Evolutionary conservation across 2,113 vertebrate genomes (phyloP), one percentile per base, ranked within the genome.

Genomic region (Morone saxatilis): DNA sequence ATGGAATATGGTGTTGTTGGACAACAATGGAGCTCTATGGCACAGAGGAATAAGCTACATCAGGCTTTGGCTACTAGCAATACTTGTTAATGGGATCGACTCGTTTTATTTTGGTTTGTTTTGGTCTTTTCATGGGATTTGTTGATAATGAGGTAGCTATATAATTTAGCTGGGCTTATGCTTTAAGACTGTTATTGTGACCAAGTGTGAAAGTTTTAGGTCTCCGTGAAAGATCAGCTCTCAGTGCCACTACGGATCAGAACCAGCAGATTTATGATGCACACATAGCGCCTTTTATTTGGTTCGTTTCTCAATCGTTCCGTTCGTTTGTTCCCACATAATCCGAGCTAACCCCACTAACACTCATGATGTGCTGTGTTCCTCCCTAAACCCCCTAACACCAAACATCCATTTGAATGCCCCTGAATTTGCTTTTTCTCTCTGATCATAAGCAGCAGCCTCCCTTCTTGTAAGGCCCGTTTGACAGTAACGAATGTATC

Each of bases 401-500:
- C 36, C 17, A 4, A 81, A n/a, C 63, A 57, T 0, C 31, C 51
- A 53, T 9, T 4, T 76, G 63, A 81, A 60, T 78, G 76, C 40
- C 25, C 48, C 43, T 67, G 59, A 45, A 65, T 70, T 19, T 3
- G 13, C 60, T 40, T 19, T 2, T 0, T 63, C 4, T 40, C 10
- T 48, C 8, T 71, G 57, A 63, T 25, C 48, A 25, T 69, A 71
- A 48, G 4, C 53, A 59, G 5, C 83, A 19, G 8, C 54, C 53
- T 50, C 14, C 47, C 31, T 20, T 57, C 53, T 79, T 4, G 75
- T 80, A 75, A 69, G 69, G 48, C 77, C 76, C 61, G 7, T 80
- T 70, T 79, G 51, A 80, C 73, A 31, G 76, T 91, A 79, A 88
- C 84, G 6, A 83, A 51, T 72, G 19, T 91, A 47, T 91, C 81